Evolutionary conservation across 2,113 vertebrate genomes (phyloP).

Genomic region (Balaeniceps rex): DNA sequence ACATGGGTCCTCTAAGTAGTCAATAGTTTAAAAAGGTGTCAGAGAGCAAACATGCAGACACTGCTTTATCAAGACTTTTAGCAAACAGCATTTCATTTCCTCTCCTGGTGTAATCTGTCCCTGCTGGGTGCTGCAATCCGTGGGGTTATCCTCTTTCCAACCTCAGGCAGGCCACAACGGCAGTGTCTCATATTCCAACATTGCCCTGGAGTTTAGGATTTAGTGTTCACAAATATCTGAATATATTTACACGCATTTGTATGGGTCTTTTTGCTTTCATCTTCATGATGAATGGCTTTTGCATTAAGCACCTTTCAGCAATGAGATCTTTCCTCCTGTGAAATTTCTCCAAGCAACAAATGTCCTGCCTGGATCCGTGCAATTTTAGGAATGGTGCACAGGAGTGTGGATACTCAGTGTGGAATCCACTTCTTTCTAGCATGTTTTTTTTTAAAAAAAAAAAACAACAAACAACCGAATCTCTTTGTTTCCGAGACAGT

Average conservation of each 20-base stretch:
- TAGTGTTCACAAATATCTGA: neutral
- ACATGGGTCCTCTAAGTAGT: neutral
- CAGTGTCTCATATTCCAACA: neutral
- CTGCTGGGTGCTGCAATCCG: rapidly evolving
- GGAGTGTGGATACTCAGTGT: neutral
- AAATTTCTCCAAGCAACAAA: neutral
- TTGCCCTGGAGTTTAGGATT: neutral
- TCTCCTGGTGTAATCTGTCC: neutral
- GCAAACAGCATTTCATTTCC: neutral
- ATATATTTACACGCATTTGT: neutral
- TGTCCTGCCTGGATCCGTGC: neutral
- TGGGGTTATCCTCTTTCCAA: neutral
- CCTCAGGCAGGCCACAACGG: neutral
- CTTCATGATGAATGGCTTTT: neutral
- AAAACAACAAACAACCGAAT: neutral
- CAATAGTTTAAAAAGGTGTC: neutral
- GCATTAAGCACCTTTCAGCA: neutral
- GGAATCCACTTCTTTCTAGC: neutral
- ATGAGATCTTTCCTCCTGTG: neutral
- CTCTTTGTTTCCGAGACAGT: neutral
- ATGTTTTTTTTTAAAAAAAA: neutral
- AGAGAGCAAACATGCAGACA: neutral
- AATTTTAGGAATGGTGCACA: neutral
- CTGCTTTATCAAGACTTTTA: neutral
- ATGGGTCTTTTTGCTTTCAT: neutral